Evolutionary conservation across 2,888 invertebrate species (phyloP).

Genomic region (Nineta flava): DNA sequence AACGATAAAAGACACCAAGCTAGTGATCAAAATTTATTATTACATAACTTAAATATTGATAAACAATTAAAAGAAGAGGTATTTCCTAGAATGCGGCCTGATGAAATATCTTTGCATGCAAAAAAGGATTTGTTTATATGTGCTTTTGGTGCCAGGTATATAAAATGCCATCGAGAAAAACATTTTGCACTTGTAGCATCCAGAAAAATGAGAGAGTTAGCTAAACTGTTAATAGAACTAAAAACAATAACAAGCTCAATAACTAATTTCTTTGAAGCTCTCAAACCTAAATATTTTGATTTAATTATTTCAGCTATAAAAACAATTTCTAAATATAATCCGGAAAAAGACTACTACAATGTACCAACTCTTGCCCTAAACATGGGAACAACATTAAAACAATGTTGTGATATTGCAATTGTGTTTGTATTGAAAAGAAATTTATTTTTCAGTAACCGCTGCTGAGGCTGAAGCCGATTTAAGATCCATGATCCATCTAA

Average conservation of each 20-base stretch:
- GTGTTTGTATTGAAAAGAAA: slow-evolving; percentile 2
- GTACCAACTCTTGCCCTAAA: too few relatives aligned
- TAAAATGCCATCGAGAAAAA: slow-evolving; percentile 11
- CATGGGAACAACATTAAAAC: slow-evolving; percentile 8
- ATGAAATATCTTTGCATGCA: too few relatives aligned
- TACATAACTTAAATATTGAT: background rate
- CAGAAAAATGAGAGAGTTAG: too few relatives aligned
- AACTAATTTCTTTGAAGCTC: too few relatives aligned
- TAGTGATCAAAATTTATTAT: slow-evolving; percentile 7
- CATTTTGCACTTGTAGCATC: too few relatives aligned
- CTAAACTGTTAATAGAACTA: too few relatives aligned
- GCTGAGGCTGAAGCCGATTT: too few relatives aligned
- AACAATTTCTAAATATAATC: slow-evolving; percentile 6
- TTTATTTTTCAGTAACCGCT: too few relatives aligned
- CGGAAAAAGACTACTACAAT: background rate
- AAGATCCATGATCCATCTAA: too few relatives aligned
- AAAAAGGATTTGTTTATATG: slow-evolving; percentile 11
- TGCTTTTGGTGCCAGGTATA: slow-evolving; percentile 10
- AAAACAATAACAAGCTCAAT: too few relatives aligned
- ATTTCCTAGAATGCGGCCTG: too few relatives aligned
- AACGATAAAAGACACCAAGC: slow-evolving; percentile 5
- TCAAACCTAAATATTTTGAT: slow-evolving; percentile 9
- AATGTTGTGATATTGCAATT: slow-evolving; percentile 9
- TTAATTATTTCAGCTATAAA: slow-evolving; percentile 7
- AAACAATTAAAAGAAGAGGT: too few relatives aligned